Evolutionary conservation across 2,888 invertebrate species (phyloP), one percentile per base, ranked within the genome.

Genomic region (Noctuana brunneofusca): DNA sequence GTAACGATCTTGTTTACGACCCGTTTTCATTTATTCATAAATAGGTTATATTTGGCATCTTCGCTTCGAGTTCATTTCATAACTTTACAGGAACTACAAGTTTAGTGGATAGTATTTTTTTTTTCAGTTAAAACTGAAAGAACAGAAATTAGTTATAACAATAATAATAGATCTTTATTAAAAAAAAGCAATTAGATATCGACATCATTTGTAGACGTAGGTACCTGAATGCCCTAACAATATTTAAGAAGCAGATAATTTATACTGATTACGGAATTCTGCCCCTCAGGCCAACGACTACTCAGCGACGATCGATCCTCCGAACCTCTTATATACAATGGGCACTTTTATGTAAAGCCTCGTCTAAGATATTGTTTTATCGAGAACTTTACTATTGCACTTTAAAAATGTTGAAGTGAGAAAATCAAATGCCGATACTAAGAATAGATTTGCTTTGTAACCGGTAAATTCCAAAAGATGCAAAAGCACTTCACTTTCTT

Each of bases 281-380:
- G 43, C 53, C 53, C 30, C 43, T 46, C 22, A 18, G 43, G 43
- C 43, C 59, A 53, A 55, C 54, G 54, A 55, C 54, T 38, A 41
- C 41, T 55, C 14, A 35, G 4, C 14, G 24, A 14, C 54, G 38
- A 59, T 53, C 59, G 59, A 59, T 59, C 46, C 43, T 53, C 32
- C 43, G 22, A 59, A 30, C 43, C 59, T 46, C 59, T 59, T 59
- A 20, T 59, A 59, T 46, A 59, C 59, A 59, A 59, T 53, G 43
- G 53, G 43, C 46, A 59, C 59, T 58, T 59, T 59, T 43, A 49
- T 53, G 32, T 53, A 53, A 59, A 53, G 59, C 30, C 43, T 46
- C 52, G 20, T 52, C 14, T 27, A 48, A 30, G 49, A 59, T 59
- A 59, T 52, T 59, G 20, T 58, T 38, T 35, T 50, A 49, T 49